Evolutionary conservation across 1,140 invertebrate genomes (phyloP), one percentile per base, ranked within the genome.

Genomic region (Zaprionus capensis): DNA sequence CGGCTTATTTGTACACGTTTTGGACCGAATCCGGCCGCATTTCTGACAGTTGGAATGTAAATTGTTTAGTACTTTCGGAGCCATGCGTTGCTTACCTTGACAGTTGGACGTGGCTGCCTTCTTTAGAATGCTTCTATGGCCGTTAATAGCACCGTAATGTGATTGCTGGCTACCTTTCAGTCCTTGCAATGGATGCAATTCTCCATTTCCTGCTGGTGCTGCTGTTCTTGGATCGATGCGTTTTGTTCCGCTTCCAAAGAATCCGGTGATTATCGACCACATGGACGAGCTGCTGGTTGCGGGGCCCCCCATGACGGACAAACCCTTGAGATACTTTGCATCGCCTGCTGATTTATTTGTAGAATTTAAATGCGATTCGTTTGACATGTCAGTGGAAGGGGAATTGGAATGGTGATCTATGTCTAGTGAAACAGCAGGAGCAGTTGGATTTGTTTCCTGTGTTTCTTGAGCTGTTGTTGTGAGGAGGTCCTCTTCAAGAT

Each of bases 271-370:
- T 4, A 53, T 5, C 11, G 67, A 75, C 67, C 67, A 75, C 59
- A 75, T 64, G 7, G 67, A 71, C 24, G 22, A 31, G 6, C n/a
- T 20, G n/a, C 3, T 5, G 22, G 28, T 11, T 38, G 9, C 5
- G 36, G 11, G 17, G 5, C 4, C 57, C 58, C 12, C 24, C 20
- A 3, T 17, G 20, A 38, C 31, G 26, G 49, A 66, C 5, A 59
- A 15, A 5, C 28, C 20, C 20, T 76, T 36, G 12, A 9, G n/a
- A 59, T 85, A 86, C 28, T 86, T 64, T 70, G 58, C 56, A 81
- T 67, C 71, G 24, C n/a, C 46, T 53, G 58, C 44, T 22, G 55
- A 55, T 86, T 85, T 85, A 85, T 85, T 85, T 31, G 59, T 20
- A 15, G 65, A 56, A 77, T 51, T 46, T 70, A 80, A 66, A 80